Evolutionary conservation across 2,797 vertebrate genomes (phyloP), one percentile per base, ranked within the genome.

Genomic region (Nyctalus aviator): DNA sequence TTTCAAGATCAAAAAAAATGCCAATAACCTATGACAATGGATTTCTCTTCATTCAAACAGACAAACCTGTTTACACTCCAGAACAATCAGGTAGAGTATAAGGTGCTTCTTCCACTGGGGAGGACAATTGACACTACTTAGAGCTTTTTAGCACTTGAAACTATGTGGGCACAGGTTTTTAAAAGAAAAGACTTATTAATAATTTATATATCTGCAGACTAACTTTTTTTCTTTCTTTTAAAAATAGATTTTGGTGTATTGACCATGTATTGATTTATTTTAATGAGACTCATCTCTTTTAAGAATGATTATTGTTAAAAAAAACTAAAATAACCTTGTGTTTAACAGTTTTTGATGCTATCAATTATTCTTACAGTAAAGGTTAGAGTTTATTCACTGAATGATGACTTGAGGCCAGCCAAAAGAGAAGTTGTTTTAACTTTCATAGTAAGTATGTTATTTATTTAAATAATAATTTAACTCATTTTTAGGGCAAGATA

Each of bases 41-140:
- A 12, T 99, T 99, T 98, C 98, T 99, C 91, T 99, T 99, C 93
- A 97, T 99, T 95, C 99, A 99, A 77, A 99, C 99, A 0, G 99
- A 99, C 98, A 99, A 99, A 95, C 99, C 99, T 14, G 27, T 99
- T 89, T 99, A 99, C 94, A 97, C 97, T 85, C 96, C 97, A 44
- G 48, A 97, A n/a, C 97, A 97, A 62, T 95, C 97, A 95, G 97
- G 97, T 97, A 97, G 72, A 73, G 41, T 94, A 13, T 50, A 71
- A 92, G 5, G 46, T n/a, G 5, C 12, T 75, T 86, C 57, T 91
- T 93, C 59, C 57, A 57, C 15, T 55, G n/a, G 13, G 30, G 23
- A 32, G 66, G 11, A 76, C 4, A 25, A 41, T 10, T 75, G 44
- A 57, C 21, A 48, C 11, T 32, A 30, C 27, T 78, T 37, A 78